A percentile compares a stretch with the other conserved stretches of the same genome.
These are phyloP conservation scores for Aphidius gifuensis DNA, from an alignment of 1,140 invertebrate genomes.

Conservation along the genomic window DNA sequence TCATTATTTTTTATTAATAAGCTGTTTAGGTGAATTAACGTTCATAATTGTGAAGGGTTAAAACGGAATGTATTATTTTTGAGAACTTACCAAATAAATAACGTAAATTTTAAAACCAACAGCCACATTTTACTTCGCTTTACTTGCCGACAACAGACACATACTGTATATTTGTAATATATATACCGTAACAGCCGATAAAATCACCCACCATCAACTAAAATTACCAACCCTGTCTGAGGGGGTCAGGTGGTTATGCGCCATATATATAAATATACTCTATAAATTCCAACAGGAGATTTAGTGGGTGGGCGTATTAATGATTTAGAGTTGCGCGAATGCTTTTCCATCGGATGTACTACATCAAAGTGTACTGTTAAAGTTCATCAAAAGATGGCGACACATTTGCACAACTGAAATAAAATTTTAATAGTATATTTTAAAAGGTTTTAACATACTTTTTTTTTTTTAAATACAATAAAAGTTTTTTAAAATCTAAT, in stretches of 20 bases:
- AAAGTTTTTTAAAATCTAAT: no score
- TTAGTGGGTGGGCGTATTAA: conserved; percentile 23
- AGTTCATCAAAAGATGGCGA: conserved; percentile 42
- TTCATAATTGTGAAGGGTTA: no score
- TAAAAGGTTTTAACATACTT: no score
- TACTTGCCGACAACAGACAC: not conserved
- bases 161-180: not conserved
- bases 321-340: conserved; percentile 30
- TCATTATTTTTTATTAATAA: no score
- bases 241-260: conserved; percentile 23
- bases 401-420: conserved; percentile 18
- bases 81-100: no score
- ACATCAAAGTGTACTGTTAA: conserved; percentile 27
- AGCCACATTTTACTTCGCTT: no score
- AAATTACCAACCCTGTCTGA: conserved; percentile 36
- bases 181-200: conserved; percentile 41
- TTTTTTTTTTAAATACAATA: no score
- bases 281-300: not conserved
- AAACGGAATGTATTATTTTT: no score
- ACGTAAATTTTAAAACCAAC: no score
- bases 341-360: not conserved
- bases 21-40: no score
- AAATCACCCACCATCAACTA: conserved; percentile 37
- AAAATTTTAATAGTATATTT: not conserved
- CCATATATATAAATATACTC: conserved; percentile 11